These are phyloP conservation scores for Tor tambroides DNA, from an alignment of 2,113 vertebrate species.

Conservation along the genomic window DNA sequence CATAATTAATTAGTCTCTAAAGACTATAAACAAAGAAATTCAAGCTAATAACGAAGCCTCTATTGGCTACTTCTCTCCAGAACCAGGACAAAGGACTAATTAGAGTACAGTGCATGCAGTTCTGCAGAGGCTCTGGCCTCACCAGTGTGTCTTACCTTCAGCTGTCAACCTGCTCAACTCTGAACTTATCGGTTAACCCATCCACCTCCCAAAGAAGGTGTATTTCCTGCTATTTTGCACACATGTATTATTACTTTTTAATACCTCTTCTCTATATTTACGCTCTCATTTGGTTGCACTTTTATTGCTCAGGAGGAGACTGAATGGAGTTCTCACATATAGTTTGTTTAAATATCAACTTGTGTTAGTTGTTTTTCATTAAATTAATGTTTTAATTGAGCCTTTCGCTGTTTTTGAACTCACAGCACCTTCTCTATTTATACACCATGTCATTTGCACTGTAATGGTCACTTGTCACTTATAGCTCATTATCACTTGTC, in stretches of 20 bases:
- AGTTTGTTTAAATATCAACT: background rate
- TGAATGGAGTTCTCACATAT: background rate
- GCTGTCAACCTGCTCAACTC: slow-evolving; percentile 21
- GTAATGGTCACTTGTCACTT: background rate
- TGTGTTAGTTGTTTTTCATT: background rate
- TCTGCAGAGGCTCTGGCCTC: slow-evolving; percentile 15
- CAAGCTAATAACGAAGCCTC: slow-evolving; percentile 36
- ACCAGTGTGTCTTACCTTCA: slow-evolving; percentile 12
- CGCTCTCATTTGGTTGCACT: background rate
- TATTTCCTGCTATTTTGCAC: background rate
- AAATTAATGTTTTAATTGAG: background rate
- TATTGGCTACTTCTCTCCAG: slow-evolving; percentile 40
- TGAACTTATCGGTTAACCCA: background rate
- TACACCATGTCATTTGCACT: background rate
- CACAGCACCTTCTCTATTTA: background rate
- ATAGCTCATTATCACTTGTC: slow-evolving; percentile 3
- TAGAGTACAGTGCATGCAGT: slow-evolving; percentile 32
- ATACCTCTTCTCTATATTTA: background rate
- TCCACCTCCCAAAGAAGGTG: background rate
- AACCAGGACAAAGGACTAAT: slow-evolving; percentile 45
- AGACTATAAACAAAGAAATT: slow-evolving; percentile 32
- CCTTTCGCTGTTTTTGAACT: background rate
- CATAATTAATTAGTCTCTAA: slow-evolving; percentile 50
- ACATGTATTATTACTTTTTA: background rate
- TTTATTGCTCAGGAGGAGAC: background rate